phyloP scores from a whole-genome alignment of 1,140 invertebrate species.

The Zaprionus taronus region DNA sequence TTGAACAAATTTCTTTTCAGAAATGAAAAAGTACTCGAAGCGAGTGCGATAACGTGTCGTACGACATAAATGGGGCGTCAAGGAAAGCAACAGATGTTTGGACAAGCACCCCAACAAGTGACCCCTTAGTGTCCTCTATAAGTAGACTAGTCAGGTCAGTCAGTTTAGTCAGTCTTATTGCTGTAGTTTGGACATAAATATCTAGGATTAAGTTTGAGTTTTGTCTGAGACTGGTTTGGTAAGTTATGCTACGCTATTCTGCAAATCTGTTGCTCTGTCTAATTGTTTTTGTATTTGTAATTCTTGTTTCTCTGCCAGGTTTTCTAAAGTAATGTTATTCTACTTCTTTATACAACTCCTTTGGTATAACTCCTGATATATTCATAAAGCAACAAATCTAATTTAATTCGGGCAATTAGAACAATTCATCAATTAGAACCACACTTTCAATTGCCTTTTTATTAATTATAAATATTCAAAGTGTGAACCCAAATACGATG shows the following conservation, averaged over 20 bases:
- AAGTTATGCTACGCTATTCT: too few species aligned
- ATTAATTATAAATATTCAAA: neutral
- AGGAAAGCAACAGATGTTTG: slow-evolving; percentile 28
- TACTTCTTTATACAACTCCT: neutral
- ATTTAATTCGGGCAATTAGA: neutral
- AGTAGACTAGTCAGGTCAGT: neutral
- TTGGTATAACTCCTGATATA: neutral
- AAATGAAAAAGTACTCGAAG: slow-evolving; percentile 28
- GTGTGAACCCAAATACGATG: slow-evolving; percentile 54
- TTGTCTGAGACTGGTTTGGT: neutral
- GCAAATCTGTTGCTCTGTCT: neutral
- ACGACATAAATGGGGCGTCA: slow-evolving; percentile 32
- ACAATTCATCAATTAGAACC: neutral
- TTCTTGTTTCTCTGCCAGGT: neutral
- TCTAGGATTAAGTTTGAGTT: slow-evolving; percentile 4
- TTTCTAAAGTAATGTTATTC: neutral
- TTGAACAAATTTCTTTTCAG: slow-evolving; percentile 32
- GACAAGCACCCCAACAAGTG: neutral
- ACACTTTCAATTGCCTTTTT: neutral
- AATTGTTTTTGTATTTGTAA: neutral
- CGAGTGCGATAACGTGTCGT: neutral
- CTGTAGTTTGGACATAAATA: slow-evolving; percentile 12
- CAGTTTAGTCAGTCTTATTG: too few species aligned
- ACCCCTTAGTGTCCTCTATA: neutral
- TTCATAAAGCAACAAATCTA: neutral